Evolutionary conservation across 2,797 vertebrate species (phyloP).

Genomic region (Pyrocephalus nanus): DNA sequence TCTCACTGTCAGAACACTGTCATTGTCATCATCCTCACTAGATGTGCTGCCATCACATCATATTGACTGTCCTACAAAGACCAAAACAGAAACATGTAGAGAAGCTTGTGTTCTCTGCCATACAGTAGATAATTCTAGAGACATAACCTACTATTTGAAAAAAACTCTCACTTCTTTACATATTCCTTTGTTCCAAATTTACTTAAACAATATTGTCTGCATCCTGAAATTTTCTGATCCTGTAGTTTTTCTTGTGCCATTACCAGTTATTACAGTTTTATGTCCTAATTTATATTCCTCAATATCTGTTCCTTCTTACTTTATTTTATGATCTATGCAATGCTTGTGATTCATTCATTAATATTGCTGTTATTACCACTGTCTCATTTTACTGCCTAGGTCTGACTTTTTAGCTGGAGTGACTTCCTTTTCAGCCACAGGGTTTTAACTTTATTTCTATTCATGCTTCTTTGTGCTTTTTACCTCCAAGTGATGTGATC

Average conservation of each 20-base stretch:
- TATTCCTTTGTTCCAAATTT: not conserved
- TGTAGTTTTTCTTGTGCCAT: not conserved
- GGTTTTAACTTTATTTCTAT: not conserved
- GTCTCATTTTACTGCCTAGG: not conserved
- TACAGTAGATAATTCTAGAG: not conserved
- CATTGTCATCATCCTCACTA: not conserved
- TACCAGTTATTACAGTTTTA: not conserved
- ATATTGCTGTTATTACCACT: not conserved
- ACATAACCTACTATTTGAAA: not conserved
- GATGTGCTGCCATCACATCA: not conserved
- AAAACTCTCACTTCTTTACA: accelerated
- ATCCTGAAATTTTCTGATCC: not conserved
- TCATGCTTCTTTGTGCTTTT: not conserved
- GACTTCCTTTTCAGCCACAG: not conserved
- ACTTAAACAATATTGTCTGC: not conserved
- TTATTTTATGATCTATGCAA: not conserved
- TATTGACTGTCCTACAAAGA: not conserved
- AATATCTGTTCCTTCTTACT: not conserved
- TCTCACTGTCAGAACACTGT: not conserved
- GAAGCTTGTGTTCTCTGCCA: not conserved
- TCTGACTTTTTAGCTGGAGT: not conserved
- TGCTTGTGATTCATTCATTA: not conserved
- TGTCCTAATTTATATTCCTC: not conserved
- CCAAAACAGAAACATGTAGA: not conserved
- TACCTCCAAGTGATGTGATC: not conserved